These are phyloP conservation scores for Hoplodrina ambigua DNA, from an alignment of 2,888 invertebrate species.

Conservation along the genomic window DNA sequence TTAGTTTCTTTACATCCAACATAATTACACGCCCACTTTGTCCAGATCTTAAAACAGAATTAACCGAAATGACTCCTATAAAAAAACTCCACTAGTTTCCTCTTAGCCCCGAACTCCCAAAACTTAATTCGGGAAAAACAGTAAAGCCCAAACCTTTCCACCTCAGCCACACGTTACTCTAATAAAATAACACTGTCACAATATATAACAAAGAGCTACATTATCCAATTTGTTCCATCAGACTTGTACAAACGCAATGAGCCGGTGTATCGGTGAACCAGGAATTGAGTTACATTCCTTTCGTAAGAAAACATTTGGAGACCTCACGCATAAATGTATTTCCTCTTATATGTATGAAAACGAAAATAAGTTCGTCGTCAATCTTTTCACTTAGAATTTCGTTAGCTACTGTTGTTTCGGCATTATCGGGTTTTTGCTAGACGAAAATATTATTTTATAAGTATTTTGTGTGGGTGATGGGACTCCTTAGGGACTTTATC, in stretches of 20 bases:
- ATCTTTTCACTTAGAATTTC: conserved; percentile 56
- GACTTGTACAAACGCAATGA: conserved; percentile 78
- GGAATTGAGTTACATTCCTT: conserved; percentile 67
- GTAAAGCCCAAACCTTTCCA: conserved; percentile 27
- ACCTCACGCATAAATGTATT: conserved; percentile 48
- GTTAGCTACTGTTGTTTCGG: conserved; percentile 48
- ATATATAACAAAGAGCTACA: conserved; percentile 63
- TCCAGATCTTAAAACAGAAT: neutral
- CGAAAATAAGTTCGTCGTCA: conserved; percentile 58
- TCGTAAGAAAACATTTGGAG: conserved; percentile 50
- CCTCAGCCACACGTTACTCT: conserved; percentile 53
- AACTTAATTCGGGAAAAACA: conserved; percentile 43
- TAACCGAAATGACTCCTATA: neutral
- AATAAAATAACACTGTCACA: conserved; percentile 60
- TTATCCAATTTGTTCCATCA: conserved; percentile 78
- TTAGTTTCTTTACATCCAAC: too few species aligned
- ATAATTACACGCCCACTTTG: too few species aligned
- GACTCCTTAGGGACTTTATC: neutral
- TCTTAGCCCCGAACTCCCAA: conserved; percentile 6
- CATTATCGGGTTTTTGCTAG: conserved; percentile 34
- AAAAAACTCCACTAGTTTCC: neutral
- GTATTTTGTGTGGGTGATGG: conserved; percentile 2
- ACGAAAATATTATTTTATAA: conserved; percentile 20
- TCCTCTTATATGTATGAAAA: conserved; percentile 31
- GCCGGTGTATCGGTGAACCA: conserved; percentile 75